These are phyloP conservation scores for Hephaestus fuliginosus DNA, from an alignment of 2,797 vertebrate species.

Conservation along the genomic window DNA sequence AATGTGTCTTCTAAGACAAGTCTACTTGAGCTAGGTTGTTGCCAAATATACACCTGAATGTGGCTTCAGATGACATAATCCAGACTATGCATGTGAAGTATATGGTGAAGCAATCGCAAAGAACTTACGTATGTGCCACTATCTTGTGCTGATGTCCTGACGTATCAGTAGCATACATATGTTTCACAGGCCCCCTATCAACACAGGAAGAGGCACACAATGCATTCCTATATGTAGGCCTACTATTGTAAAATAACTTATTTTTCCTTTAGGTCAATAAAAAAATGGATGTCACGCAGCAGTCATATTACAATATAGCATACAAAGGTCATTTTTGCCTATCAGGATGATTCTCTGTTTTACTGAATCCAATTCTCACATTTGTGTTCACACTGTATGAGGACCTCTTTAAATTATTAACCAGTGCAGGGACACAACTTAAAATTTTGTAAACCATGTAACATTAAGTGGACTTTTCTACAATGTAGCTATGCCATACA, in stretches of 20 bases:
- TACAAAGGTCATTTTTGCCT: no score
- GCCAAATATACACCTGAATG: not conserved
- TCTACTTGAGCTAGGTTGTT: not conserved
- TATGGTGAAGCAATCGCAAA: not conserved
- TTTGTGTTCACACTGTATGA: not conserved
- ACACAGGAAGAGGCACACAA: not conserved
- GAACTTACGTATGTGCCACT: not conserved
- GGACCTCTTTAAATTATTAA: not conserved
- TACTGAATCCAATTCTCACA: not conserved
- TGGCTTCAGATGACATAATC: not conserved
- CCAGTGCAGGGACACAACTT: not conserved
- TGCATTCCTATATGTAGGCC: not conserved
- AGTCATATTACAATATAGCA: not conserved
- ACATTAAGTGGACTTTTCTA: not conserved
- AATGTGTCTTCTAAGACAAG: not conserved
- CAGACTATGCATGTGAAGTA: not conserved
- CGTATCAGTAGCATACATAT: conserved; percentile 33
- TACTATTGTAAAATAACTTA: not conserved
- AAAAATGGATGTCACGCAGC: no score
- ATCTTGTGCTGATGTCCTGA: not conserved
- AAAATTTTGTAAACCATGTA: not conserved
- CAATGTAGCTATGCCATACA: not conserved
- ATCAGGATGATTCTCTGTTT: not conserved
- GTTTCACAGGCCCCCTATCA: conserved; percentile 1
- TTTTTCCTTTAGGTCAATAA: not conserved